Evolutionary conservation across 2,797 vertebrate species (phyloP).

Genomic region (Coccyzus lansbergi): DNA sequence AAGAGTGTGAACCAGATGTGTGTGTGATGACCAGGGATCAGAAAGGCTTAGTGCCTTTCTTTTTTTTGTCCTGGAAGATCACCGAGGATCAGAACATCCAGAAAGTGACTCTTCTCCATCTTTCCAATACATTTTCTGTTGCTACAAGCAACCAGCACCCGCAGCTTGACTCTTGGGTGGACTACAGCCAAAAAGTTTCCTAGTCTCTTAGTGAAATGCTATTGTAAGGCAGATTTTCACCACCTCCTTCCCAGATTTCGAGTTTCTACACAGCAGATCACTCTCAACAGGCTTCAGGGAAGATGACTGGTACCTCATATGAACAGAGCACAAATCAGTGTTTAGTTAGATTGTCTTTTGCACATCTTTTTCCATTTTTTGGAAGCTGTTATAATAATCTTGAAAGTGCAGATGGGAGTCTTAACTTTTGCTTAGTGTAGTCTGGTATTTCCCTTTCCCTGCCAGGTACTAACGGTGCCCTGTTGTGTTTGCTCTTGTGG

Average conservation of each 20-base stretch:
- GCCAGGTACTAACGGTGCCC: conserved; percentile 63
- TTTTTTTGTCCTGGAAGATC: neutral
- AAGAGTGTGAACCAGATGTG: neutral
- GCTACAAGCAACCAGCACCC: conserved; percentile 52
- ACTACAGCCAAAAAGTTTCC: conserved; percentile 39
- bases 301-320: neutral
- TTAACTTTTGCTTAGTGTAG: conserved; percentile 17
- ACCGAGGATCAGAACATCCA: neutral
- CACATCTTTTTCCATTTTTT: neutral
- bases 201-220: conserved; percentile 13
- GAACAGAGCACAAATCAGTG: neutral
- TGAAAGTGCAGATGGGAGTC: conserved; percentile 31
- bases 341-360: neutral
- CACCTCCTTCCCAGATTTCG: conserved; percentile 37
- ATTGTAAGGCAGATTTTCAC: conserved; percentile 43
- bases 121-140: conserved; percentile 30
- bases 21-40: neutral
- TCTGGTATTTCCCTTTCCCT: conserved; percentile 58
- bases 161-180: conserved; percentile 50
- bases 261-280: neutral
- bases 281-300: neutral
- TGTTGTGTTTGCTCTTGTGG: conserved; percentile 66
- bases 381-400: conserved; percentile 15
- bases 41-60: neutral
- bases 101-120: neutral